Percentiles rank a stretch among this genome's conserved stretches.
These are phyloP conservation scores for Balearica regulorum DNA, from an alignment of 2,797 vertebrate genomes.

Conservation along the genomic window DNA sequence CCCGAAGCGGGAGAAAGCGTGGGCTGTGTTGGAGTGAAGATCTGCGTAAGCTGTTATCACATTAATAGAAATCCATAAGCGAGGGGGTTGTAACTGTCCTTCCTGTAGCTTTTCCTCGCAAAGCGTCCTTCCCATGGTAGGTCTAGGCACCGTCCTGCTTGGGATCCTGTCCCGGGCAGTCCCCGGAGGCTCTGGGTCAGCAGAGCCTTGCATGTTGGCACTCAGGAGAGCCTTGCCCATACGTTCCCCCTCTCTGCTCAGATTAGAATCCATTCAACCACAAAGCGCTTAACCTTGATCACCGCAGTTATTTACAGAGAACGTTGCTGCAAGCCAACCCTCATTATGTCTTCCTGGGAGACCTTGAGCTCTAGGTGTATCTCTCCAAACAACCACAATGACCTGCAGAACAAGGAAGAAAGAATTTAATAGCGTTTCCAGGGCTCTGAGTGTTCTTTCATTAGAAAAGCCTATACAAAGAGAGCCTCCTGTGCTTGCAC, in stretches of 20 bases:
- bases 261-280: neutral
- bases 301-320: constrained; percentile 1
- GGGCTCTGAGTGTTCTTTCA: neutral
- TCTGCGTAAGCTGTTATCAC: neutral
- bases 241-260: neutral
- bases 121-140: neutral
- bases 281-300: constrained; percentile 2
- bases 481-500: neutral
- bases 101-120: neutral
- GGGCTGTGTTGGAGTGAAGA: neutral
- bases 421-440: neutral
- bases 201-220: neutral
- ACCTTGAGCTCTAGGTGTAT: neutral
- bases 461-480: neutral
- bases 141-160: neutral
- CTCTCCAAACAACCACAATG: neutral
- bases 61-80: neutral
- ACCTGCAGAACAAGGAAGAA: constrained; percentile 28
- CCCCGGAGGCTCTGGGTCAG: neutral
- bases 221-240: neutral
- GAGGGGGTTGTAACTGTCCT: neutral
- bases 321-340: neutral
- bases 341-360: neutral
- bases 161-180: neutral
- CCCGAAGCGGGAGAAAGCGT: neutral